A percentile compares a stretch with the other conserved stretches of the same genome.
These are phyloP conservation scores for Pemphigus obesinymphae DNA, from an alignment of 1,140 invertebrate genomes.

Conservation along the genomic window DNA sequence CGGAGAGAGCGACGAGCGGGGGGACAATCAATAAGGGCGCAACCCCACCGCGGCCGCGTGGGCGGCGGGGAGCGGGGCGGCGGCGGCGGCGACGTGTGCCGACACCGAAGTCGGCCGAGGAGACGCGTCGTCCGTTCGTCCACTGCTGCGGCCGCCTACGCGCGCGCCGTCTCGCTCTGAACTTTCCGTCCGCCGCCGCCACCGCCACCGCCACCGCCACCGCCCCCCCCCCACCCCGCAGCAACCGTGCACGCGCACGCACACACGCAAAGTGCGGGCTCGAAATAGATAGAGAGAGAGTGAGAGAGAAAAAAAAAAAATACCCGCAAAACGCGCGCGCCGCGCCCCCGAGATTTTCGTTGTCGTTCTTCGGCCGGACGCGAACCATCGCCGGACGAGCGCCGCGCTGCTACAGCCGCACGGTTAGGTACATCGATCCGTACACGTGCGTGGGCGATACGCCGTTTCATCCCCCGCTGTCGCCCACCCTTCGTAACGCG, in stretches of 20 bases:
- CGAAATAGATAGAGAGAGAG: too few relatives aligned
- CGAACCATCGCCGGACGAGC: neutral
- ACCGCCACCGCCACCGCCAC: neutral
- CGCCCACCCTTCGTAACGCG: neutral
- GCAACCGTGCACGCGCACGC: neutral
- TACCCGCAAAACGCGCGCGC: neutral
- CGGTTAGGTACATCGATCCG: constrained; percentile 25
- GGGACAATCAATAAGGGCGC: constrained; percentile 29
- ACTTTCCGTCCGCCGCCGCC: neutral
- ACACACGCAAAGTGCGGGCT: neutral
- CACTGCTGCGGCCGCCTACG: neutral
- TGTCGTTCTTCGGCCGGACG: neutral
- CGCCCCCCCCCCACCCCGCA: neutral
- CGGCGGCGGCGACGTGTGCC: neutral
- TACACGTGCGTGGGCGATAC: constrained; percentile 39
- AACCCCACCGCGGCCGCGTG: neutral
- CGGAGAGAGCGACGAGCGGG: too few relatives aligned
- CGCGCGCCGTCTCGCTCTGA: neutral
- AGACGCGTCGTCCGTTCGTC: neutral
- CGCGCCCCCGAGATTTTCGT: constrained; percentile 2
- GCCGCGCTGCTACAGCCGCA: neutral
- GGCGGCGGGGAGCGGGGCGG: neutral
- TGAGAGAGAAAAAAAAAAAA: too few relatives aligned
- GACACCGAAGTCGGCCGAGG: neutral
- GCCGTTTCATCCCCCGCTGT: neutral